Evolutionary conservation across 2,113 vertebrate species (phyloP), one percentile per base, ranked within the genome.

Genomic region (Chunga burmeisteri): DNA sequence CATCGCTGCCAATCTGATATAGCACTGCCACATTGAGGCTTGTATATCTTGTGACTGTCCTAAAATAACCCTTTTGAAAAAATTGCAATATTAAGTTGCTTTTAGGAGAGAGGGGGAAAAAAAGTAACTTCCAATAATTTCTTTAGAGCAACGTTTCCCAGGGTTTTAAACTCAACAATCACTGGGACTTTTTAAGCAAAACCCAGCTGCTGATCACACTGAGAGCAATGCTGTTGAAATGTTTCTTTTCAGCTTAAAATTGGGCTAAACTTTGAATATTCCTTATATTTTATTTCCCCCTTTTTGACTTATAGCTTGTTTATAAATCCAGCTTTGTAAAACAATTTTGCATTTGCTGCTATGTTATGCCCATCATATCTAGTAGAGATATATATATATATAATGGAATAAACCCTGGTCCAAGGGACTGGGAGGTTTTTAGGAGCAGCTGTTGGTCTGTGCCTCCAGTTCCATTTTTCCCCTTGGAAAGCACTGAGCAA

Each of bases 21-120:
- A 95, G 89, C 89, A 62, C 73, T 85, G 86, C 66, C 91, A 96
- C 59, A 40, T 78, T 91, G 61, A 75, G 67, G 83, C 49, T 36
- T 73, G 25, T 13, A 0, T 46, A 56, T 58, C 93, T 74, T 38
- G 42, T 83, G 88, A 78, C 59, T 88, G 67, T 73, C 90, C 88
- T 88, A 82, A 90, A 90, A 46, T 46, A 84, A 93, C 55, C 47
- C 55, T 47, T 72, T 47, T 17, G 21, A 52, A 80, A 90, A 83
- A 79, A 9, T 6, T 55, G 23, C n/a, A 90, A 13, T 74, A 88
- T 47, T 16, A 30, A 46, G 11, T 73, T 88, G 71, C 16, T 88
- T 75, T 68, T 40, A 36, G 40, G 55, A 40, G 13, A 36, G 46
- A 7, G 4, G 5, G 4, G 2, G 1, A 3, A 0, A 2, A 38